Percentiles rank a stretch among this genome's conserved stretches.
These are phyloP conservation scores for Premnoplex brunnescens DNA, from an alignment of 2,797 vertebrate genomes.

Conservation along the genomic window DNA sequence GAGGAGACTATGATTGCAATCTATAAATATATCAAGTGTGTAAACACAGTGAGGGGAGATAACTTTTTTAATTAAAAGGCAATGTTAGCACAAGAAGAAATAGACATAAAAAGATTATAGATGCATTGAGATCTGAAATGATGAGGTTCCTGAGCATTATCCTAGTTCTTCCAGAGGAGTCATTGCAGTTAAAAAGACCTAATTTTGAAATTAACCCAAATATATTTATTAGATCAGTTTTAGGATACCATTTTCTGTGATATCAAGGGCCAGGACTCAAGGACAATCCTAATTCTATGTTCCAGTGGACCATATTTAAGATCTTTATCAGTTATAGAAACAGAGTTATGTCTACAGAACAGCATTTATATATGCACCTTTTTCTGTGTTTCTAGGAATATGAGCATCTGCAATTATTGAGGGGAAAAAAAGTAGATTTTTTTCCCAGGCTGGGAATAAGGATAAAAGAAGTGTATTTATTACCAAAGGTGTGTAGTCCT, in stretches of 20 bases:
- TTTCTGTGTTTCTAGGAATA: neutral
- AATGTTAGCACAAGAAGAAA: neutral
- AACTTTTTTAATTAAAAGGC: slow-evolving; percentile 26
- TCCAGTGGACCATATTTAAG: neutral
- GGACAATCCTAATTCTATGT: neutral
- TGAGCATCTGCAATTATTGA: neutral
- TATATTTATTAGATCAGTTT: neutral
- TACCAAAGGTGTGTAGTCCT: neutral
- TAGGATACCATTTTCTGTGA: neutral
- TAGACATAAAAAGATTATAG: neutral
- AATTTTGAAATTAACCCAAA: neutral
- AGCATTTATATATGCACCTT: neutral
- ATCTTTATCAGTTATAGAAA: neutral
- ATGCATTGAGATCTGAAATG: neutral
- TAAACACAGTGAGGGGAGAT: slow-evolving; percentile 10
- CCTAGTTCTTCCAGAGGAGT: neutral
- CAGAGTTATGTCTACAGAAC: neutral
- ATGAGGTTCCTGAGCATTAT: neutral
- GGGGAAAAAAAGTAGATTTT: neutral
- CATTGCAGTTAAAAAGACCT: neutral
- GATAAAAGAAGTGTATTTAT: neutral
- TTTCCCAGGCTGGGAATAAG: neutral
- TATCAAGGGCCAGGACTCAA: neutral
- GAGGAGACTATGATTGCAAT: neutral
- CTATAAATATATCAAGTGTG: slow-evolving; percentile 3